A percentile compares a stretch with the other conserved stretches of the same genome.
These are phyloP conservation scores for Corapipo altera DNA, from an alignment of 2,113 vertebrate species.

Conservation along the genomic window DNA sequence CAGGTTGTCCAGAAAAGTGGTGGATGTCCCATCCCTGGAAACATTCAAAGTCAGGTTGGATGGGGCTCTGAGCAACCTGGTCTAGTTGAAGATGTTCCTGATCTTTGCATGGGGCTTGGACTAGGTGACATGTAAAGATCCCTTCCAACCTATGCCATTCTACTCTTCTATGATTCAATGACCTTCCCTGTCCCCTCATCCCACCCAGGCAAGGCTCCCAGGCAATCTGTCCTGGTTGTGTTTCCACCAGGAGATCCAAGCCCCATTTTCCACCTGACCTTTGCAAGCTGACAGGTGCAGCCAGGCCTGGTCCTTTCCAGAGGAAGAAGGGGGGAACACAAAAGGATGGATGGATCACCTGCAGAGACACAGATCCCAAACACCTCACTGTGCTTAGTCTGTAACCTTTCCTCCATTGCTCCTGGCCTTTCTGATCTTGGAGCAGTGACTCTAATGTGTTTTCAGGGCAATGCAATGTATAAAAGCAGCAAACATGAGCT, in stretches of 20 bases:
- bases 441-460: background rate
- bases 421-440: background rate
- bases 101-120: background rate
- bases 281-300: background rate
- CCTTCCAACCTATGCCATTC: background rate
- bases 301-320: background rate
- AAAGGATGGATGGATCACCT: background rate
- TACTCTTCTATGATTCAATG: background rate
- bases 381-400: background rate
- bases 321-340: background rate
- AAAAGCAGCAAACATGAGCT: background rate
- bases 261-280: accelerated
- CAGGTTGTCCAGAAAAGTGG: background rate
- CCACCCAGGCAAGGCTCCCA: background rate
- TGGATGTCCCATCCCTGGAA: background rate
- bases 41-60: background rate
- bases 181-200: background rate
- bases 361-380: background rate
- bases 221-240: background rate
- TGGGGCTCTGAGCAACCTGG: background rate
- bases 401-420: background rate
- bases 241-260: background rate
- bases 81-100: background rate
- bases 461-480: background rate
- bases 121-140: background rate